Conservation (phyloP, 2,888 invertebrate genomes). For the Prosopocoilus inquinatus region DNA sequence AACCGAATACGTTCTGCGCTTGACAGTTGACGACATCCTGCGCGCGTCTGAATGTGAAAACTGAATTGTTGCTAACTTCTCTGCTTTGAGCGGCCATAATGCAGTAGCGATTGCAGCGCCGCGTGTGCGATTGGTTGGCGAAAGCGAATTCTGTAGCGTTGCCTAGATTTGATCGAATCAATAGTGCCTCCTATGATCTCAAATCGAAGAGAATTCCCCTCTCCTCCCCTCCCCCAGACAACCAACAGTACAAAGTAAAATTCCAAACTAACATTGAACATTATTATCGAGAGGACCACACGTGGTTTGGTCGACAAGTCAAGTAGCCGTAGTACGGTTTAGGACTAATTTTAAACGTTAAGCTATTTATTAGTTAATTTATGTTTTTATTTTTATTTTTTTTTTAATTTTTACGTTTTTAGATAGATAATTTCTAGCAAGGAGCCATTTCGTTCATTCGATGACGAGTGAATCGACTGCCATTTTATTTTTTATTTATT, state of each 20-base stretch:
- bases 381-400: slow-evolving; percentile 30
- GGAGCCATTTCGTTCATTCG: background rate
- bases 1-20: no score
- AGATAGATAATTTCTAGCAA: no score
- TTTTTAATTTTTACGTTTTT: slow-evolving; percentile 13
- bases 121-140: no score
- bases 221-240: slow-evolving; percentile 21
- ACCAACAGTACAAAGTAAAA: slow-evolving; percentile 46
- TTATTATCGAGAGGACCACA: no score
- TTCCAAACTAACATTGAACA: slow-evolving; percentile 29
- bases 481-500: slow-evolving; percentile 21
- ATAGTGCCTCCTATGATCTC: slow-evolving; percentile 50
- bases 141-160: no score
- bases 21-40: no score
- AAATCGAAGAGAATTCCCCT: slow-evolving; percentile 26
- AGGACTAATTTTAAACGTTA: slow-evolving; percentile 21
- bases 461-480: slow-evolving; percentile 21
- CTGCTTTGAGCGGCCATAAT: no score
- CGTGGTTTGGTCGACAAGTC: slow-evolving; percentile 24
- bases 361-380: slow-evolving; percentile 43
- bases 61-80: no score
- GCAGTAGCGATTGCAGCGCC: no score
- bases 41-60: no score
- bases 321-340: slow-evolving; percentile 26
- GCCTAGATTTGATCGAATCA: slow-evolving; percentile 31